phyloP scores from a whole-genome alignment of 2,797 vertebrate species.

The Varecia variegata region DNA sequence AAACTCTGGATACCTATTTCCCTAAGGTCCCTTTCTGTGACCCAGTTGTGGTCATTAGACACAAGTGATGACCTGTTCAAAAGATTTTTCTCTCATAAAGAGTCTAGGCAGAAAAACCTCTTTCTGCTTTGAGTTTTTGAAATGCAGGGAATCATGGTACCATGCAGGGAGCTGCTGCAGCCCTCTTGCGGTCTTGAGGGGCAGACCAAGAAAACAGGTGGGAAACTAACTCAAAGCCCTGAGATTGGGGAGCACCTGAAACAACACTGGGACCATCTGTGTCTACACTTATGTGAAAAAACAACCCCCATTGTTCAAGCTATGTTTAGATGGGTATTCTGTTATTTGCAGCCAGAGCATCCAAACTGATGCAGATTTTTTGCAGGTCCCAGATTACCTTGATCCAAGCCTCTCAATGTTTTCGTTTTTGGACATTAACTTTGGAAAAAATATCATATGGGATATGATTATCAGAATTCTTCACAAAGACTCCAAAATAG shows the following conservation, averaged over 20 bases:
- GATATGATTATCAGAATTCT: not conserved
- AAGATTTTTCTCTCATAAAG: not conserved
- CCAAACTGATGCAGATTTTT: not conserved
- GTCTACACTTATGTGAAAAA: not conserved
- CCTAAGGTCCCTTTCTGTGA: not conserved
- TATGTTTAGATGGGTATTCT: not conserved
- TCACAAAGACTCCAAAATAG: not conserved
- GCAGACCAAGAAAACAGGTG: not conserved
- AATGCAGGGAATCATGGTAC: not conserved
- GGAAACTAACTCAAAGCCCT: not conserved
- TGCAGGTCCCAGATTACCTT: not conserved
- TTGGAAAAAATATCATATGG: not conserved
- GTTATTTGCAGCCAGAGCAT: not conserved
- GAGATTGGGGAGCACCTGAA: not conserved
- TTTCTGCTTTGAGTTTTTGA: not conserved
- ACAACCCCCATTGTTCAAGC: too few species aligned
- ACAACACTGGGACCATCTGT: not conserved
- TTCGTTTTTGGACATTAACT: not conserved
- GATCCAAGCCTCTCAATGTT: not conserved
- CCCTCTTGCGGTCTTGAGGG: not conserved
- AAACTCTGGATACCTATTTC: not conserved
- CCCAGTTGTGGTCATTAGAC: not conserved
- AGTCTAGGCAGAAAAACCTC: not conserved
- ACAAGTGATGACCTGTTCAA: not conserved
- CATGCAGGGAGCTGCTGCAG: not conserved